These are phyloP conservation scores for Didymodactylos carnosus DNA, from an alignment of 2,888 invertebrate genomes.

Conservation along the genomic window DNA sequence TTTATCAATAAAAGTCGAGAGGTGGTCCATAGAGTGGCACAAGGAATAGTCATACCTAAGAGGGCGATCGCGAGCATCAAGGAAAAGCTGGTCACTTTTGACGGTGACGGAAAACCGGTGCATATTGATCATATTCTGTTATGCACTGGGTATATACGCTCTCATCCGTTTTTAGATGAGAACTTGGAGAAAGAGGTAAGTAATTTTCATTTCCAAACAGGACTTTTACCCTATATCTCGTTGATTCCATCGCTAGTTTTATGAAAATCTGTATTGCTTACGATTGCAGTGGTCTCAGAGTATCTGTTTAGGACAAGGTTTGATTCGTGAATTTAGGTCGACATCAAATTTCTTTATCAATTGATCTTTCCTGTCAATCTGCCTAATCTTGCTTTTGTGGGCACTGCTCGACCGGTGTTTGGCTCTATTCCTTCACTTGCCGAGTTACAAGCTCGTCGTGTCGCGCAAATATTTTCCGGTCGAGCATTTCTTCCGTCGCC, in stretches of 20 bases:
- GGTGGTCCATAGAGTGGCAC: not conserved
- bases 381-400: not conserved
- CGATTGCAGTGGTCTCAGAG: too few relatives aligned
- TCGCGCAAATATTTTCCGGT: not conserved
- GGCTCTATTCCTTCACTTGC: not conserved
- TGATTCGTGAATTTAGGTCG: too few relatives aligned
- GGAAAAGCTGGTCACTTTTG: not conserved
- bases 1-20: not conserved
- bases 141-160: not conserved
- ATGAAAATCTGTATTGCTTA: too few relatives aligned
- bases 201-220: not conserved
- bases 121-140: not conserved
- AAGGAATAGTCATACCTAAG: not conserved
- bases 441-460: not conserved
- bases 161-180: not conserved
- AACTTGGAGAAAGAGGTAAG: not conserved
- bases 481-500: not conserved
- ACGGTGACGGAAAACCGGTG: not conserved
- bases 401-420: not conserved
- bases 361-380: not conserved
- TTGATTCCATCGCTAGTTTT: too few relatives aligned
- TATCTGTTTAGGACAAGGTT: too few relatives aligned
- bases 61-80: not conserved
- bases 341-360: not conserved
- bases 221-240: not conserved